These are phyloP conservation scores for Cervus canadensis DNA, from an alignment of 2,113 vertebrate genomes.

Conservation along the genomic window DNA sequence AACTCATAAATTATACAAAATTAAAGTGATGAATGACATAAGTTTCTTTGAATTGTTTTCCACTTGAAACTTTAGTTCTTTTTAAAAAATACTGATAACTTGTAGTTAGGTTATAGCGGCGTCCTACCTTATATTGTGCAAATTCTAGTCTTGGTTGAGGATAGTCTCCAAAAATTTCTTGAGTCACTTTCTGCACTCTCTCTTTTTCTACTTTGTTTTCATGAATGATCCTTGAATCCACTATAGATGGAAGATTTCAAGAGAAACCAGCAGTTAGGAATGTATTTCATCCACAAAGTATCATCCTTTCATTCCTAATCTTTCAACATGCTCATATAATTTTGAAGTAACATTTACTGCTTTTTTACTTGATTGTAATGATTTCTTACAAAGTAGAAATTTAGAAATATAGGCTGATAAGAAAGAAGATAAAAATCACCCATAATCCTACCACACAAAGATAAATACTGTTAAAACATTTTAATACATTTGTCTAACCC, in stretches of 20 bases:
- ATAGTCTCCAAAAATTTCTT: slow-evolving; percentile 85
- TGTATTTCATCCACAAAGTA: background rate
- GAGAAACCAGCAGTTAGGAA: slow-evolving; percentile 35
- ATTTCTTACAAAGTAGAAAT: background rate
- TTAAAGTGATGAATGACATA: background rate
- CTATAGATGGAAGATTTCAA: slow-evolving; percentile 47
- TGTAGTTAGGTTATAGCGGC: background rate
- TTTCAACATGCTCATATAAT: background rate
- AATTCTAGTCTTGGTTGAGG: slow-evolving; percentile 87
- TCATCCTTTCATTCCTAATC: background rate
- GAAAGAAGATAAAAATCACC: background rate
- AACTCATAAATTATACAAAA: background rate
- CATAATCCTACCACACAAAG: background rate
- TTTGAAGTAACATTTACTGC: background rate
- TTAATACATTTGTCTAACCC: background rate
- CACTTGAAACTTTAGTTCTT: background rate
- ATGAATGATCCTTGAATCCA: slow-evolving; percentile 82
- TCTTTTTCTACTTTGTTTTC: slow-evolving; percentile 85
- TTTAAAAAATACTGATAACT: background rate
- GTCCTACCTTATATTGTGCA: slow-evolving; percentile 88
- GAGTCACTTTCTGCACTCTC: slow-evolving; percentile 81
- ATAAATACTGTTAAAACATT: background rate
- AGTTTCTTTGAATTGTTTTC: background rate
- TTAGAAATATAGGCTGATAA: background rate
- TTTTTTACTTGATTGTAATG: background rate